Base-by-base conservation (phyloP, 2,797 vertebrate species). In the Erethizon dorsatum region DNA sequence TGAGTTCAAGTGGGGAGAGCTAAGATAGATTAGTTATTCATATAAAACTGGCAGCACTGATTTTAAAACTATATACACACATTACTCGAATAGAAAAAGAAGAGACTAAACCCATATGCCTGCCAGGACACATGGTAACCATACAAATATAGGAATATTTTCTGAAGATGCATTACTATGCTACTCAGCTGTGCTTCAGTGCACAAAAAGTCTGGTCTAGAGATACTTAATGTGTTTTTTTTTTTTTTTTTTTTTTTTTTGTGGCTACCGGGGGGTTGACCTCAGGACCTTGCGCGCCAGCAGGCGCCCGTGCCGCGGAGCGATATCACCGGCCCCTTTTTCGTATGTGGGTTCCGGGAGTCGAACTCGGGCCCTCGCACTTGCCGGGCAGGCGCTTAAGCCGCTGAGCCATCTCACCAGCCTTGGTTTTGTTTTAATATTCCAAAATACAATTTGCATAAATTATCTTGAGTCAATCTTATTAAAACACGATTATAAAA, bases 1-100 rank as follows among this genome's bases (percentile, higher is more conserved):
- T 47, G 12, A 75, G 84, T 10, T 93, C 2, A 94, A 94, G 14
- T 12, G 3, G 28, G 47, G 41, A 78, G 4, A 92, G 17, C 22
- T 96, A 65, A 92, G 50, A 77, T 3, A n/a, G 45, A 82, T 54
- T 77, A 90, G 15, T 50, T 88, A 61, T 83, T 91, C 61, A 95
- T 75, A 80, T 83, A 79, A 79, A 95, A 18, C 17, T 89, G 18
- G 56, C 47, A 84, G 37, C 26, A 69, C 45, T 91, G 47, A 96
- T 24, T 88, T 92, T 83, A 94, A 57, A 93, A 91, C 65, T 89
- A 61, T 37, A 6, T 73, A 83, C n/a, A 71, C 18, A 31, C 7
- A 88, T 22, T 83, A 57, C n/a, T 61, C 61, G 37, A 83, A 69
- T 57, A 59, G 37, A 37, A 75, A 94, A 82, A 31, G 71, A 59